Evolutionary conservation across 2,797 vertebrate genomes (phyloP), one percentile per base, ranked within the genome.

Genomic region (Oceanodroma leucorhoa): DNA sequence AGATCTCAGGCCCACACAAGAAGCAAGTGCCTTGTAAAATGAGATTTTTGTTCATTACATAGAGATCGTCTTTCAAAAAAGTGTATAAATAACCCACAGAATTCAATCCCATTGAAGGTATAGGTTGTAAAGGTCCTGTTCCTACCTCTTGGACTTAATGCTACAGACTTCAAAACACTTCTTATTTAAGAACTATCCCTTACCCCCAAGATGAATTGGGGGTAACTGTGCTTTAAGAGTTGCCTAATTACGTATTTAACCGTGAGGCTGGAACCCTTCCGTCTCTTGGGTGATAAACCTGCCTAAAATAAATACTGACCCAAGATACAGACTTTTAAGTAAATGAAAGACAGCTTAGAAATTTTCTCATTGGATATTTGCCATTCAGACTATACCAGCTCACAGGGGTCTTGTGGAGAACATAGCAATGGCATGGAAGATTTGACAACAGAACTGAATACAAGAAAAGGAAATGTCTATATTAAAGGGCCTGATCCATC

Each of bases 331-430:
- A 89, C 89, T 96, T 85, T 93, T 92, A 84, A 89, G 93, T 96
- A 97, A 97, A 96, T 90, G 95, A 83, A 88, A 91, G 73, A 60
- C 85, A 66, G 55, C 88, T 96, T 92, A 95, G 92, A 94, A 89
- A 89, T 71, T 82, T 91, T 93, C 61, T 96, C 92, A 95, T 93
- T 94, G 94, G 91, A 36, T 94, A 93, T 96, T 97, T 97, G 95
- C 93, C 79, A 88, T n/a, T 41, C 90, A 77, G 70, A 95, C 57
- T 73, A 70, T 87, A 93, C 53, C 15, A 76, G 57, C 71, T 92
- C 76, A 64, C 89, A 65, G 34, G n/a, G 66, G 36, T 79, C 89
- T 93, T 61, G 32, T 17, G 91, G 79, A 87, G 46, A 80, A 48
- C 16, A 18, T 21, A 70, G 45, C 32, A 87, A 23, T 20, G 21